Base-by-base conservation (phyloP, 2,888 invertebrate species). In the Sycophila texana region DNA sequence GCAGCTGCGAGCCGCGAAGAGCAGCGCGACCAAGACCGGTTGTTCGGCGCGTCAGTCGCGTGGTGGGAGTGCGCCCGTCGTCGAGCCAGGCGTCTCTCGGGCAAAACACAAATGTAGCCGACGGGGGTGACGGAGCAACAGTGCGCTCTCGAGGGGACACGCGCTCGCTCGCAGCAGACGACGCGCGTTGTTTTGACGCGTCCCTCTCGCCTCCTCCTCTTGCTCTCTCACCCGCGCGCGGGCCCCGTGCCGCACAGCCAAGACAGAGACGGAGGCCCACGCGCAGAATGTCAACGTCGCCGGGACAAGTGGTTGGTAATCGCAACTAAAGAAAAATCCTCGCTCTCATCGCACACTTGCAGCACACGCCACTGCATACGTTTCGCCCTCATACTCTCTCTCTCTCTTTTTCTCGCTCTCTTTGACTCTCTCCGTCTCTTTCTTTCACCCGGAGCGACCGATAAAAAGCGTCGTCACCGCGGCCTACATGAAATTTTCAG, bases 221-320 rank as follows among this genome's bases (percentile, higher is more conserved):
- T 4, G 1, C 13, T 26, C 26, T 26, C 1, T 2, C 26, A 26
- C 26, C 26, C 26, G 3, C 39, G 20, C 57, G 60, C 75, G 75
- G 49, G 16, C 16, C 30, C 67, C 75, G 67, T 26, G 65, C 20
- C 65, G 65, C 49, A 16, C 22, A 20, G 13, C 26, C 63, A 26
- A 30, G 14, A 63, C n/a, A 5, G 39, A 39, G 39, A 39, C 39
- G 39, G 39, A 39, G 39, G 39, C 61, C 75, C 30, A 39, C 47
- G 63, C 78, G 26, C 77, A 77, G 65, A 66, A 77, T 77, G 77
- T 72, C 77, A 74, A 73, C 78, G 60, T 51, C 78, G 74, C 58
- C 78, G 70, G 74, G 63, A 20, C 74, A 70, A 74, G 74, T 79
- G 78, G 78, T 79, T 55, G 74, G 78, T 79, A 77, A 30, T 26